phyloP scores from a whole-genome alignment of 2,888 invertebrate species.

The Drosophila flavopinicola region DNA sequence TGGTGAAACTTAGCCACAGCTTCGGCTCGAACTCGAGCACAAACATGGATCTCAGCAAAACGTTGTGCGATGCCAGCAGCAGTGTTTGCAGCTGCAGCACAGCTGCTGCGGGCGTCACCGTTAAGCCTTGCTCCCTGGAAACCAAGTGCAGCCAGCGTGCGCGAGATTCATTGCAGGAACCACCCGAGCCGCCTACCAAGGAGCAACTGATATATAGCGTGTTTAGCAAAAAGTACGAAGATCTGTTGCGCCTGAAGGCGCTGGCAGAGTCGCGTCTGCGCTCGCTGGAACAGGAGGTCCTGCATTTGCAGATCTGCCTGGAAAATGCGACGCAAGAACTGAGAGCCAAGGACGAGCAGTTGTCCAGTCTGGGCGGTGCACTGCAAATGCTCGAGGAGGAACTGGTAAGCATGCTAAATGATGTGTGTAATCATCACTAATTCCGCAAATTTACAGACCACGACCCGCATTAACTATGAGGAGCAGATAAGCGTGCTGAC shows the following conservation, averaged over 20 bases:
- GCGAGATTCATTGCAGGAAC: conserved; percentile 69
- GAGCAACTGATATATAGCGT: conserved; percentile 83
- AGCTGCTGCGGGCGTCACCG: conserved; percentile 81
- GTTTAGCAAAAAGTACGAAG: conserved; percentile 83
- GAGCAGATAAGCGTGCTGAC: conserved; percentile 87
- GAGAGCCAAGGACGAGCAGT: conserved; percentile 85
- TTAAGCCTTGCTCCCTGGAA: conserved; percentile 64
- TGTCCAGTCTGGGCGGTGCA: conserved; percentile 85
- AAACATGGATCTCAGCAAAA: conserved; percentile 55
- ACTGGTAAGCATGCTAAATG: conserved; percentile 82
- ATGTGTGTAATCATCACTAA: not conserved
- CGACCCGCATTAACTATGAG: conserved; percentile 88
- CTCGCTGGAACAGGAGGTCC: conserved; percentile 84
- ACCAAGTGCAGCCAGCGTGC: conserved; percentile 56
- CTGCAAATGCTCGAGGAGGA: conserved; percentile 88
- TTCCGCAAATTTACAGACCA: conserved; percentile 70
- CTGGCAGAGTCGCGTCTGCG: conserved; percentile 82
- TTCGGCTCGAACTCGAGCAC: conserved; percentile 70
- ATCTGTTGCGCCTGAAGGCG: conserved; percentile 81
- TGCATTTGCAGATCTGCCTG: conserved; percentile 85
- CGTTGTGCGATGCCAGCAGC: conserved; percentile 35
- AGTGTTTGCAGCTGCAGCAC: conserved; percentile 78
- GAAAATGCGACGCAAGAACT: conserved; percentile 85
- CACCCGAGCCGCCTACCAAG: conserved; percentile 67
- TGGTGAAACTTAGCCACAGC: conserved; percentile 85